Base-by-base conservation (phyloP, 2,888 invertebrate genomes). In the Perizoma flavofasciatum region DNA sequence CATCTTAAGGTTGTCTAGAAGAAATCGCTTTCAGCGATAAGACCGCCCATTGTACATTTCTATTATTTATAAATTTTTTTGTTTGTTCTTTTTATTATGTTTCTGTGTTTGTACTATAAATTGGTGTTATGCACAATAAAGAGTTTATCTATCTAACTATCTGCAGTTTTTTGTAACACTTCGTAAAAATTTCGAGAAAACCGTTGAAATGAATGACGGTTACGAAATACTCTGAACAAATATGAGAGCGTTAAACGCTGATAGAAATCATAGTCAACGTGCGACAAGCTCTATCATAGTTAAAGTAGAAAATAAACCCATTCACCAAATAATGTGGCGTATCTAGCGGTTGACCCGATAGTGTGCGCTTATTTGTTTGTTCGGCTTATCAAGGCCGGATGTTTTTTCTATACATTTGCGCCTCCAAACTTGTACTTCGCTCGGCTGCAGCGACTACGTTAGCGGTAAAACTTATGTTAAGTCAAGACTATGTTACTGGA, bases 341-440 rank as follows among this genome's bases (percentile, higher is more conserved):
- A 88, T 89, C 88, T 88, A 88, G 86, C 85, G 83, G 85, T 83
- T 88, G 89, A 86, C 85, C 88, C 83, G 90, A 90, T 92, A 92
- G 85, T 86, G 85, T 86, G 83, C 75, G 85, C 83, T 89, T 91
- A 80, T 90, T 91, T 92, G 89, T 91, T 89, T 88, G 90, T 88
- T 85, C 83, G 79, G 82, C 88, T 92, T 92, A 92, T 92, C 91
- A 89, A 85, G 86, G 85, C 91, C 91, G 91, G 91, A 92, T 92
- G 91, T 92, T 91, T 91, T 90, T 92, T 91, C 84, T 88, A 88
- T 89, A 89, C 81, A 88, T 90, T 88, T 88, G 86, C 85, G 86
- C 85, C 87, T 89, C 83, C 80, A 85, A 85, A 85, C 77, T 83
- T 81, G 82, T 86, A 85, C 83, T 86, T 85, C 82, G 86, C 77